These are phyloP conservation scores for Cinclus cinclus DNA, from an alignment of 2,113 vertebrate species.

Conservation along the genomic window DNA sequence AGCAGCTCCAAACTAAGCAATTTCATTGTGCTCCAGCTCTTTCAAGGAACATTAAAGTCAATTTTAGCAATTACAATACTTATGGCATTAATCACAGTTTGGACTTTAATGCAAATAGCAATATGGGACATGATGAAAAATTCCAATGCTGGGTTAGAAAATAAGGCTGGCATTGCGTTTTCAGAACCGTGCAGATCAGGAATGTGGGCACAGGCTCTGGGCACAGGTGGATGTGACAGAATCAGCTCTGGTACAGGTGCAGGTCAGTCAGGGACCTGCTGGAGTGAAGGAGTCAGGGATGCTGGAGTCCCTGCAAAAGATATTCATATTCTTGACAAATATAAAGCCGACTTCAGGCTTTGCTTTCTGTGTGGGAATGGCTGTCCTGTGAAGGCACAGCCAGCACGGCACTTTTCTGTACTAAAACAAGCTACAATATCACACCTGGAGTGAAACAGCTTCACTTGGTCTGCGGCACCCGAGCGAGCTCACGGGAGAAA, in stretches of 20 bases:
- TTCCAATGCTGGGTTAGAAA: not conserved
- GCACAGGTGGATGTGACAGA: not conserved
- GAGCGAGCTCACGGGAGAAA: not conserved
- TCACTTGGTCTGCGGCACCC: not conserved
- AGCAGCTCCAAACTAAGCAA: not conserved
- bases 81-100: not conserved
- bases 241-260: rapidly evolving
- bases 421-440: not conserved
- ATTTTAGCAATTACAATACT: not conserved
- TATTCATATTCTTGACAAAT: not conserved
- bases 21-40: not conserved
- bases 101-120: not conserved
- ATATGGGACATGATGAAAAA: not conserved
- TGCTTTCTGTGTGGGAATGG: not conserved
- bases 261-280: not conserved
- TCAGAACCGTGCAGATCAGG: not conserved
- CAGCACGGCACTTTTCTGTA: rapidly evolving
- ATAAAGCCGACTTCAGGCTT: not conserved
- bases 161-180: not conserved
- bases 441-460: not conserved
- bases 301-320: not conserved
- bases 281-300: not conserved
- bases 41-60: not conserved
- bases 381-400: not conserved
- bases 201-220: not conserved